Evolutionary conservation across 1,140 invertebrate species (phyloP).

Genomic region (Drosophila jambulina): DNA sequence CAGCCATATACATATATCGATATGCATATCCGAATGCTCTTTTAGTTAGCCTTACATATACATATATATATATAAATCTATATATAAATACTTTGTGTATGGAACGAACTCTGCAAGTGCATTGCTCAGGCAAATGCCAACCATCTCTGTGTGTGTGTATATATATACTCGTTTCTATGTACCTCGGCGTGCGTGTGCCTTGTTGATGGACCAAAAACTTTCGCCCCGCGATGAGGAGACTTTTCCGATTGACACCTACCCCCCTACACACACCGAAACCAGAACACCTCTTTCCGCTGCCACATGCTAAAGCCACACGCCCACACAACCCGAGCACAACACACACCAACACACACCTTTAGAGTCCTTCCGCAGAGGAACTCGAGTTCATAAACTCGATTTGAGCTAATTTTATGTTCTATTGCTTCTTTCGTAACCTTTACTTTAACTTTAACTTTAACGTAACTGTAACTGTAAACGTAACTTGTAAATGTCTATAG

Average conservation of each 20-base stretch:
- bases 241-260: constrained; percentile 29
- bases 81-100: constrained; percentile 49
- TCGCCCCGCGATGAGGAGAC: constrained; percentile 33
- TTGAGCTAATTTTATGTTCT: constrained; percentile 27
- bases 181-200: constrained; percentile 50
- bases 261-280: background rate
- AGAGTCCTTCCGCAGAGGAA: background rate
- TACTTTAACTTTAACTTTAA: constrained; percentile 8
- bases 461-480: constrained; percentile 39
- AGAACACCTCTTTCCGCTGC: constrained; percentile 29
- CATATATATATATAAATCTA: constrained; percentile 9
- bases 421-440: constrained; percentile 22
- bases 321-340: constrained; percentile 22
- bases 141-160: constrained; percentile 27
- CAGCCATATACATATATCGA: constrained; percentile 57
- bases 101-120: constrained; percentile 35
- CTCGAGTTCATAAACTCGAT: constrained; percentile 15
- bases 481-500: constrained; percentile 40
- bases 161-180: constrained; percentile 21
- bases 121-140: constrained; percentile 30
- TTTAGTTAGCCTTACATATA: constrained; percentile 60
- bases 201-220: constrained; percentile 43
- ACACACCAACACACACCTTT: background rate
- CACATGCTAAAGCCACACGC: constrained; percentile 22
- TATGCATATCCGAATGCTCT: constrained; percentile 74